phyloP scores from a whole-genome alignment of 2,888 invertebrate genomes.

The Aporophyla lueneburgensis region DNA sequence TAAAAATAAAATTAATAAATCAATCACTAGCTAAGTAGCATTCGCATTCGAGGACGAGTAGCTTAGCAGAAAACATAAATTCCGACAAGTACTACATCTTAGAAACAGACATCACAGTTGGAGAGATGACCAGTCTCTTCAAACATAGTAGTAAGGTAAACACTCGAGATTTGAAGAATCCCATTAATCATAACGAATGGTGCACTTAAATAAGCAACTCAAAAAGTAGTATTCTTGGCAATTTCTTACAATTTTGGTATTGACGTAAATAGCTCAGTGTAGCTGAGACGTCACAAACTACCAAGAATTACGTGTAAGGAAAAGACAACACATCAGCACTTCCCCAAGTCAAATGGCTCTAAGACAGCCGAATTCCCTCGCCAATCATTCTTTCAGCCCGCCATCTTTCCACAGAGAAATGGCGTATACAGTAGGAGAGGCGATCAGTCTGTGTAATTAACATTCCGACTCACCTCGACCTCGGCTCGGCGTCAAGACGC shows the following conservation, averaged over 20 bases:
- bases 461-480: constrained; percentile 83
- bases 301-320: background rate
- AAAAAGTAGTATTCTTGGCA: background rate
- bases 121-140: constrained; percentile 76
- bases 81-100: background rate
- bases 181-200: too few relatives aligned
- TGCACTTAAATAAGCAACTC: background rate
- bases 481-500: constrained; percentile 77
- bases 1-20: too few relatives aligned
- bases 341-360: background rate
- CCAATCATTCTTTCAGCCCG: constrained; percentile 54
- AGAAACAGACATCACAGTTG: constrained; percentile 10
- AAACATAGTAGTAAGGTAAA: background rate
- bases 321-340: constrained; percentile 5
- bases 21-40: too few relatives aligned
- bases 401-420: constrained; percentile 57
- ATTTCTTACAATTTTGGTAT: background rate
- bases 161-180: background rate
- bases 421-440: constrained; percentile 58
- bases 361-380: constrained; percentile 26
- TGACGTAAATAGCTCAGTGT: background rate
- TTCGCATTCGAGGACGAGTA: too few relatives aligned
- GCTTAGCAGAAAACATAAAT: background rate
- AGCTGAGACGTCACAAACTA: background rate
- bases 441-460: constrained; percentile 87